These are phyloP conservation scores for Caenorhabditis plicata DNA, from an alignment of 2,888 invertebrate species.

Conservation along the genomic window DNA sequence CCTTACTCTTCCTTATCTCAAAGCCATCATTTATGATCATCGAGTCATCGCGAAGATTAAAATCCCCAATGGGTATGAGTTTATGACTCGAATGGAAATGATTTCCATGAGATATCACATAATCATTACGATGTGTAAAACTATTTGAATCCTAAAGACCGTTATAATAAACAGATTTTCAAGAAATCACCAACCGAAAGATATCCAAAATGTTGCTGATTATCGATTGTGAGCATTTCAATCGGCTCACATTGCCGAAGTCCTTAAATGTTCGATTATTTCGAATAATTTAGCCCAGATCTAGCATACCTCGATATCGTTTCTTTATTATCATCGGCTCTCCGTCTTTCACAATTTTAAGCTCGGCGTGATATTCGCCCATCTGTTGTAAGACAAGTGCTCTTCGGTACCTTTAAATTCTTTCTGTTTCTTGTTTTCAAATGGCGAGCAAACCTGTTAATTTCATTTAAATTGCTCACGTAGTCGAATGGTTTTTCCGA, in stretches of 20 bases:
- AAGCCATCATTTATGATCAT: no score
- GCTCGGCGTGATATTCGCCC: slow-evolving; percentile 26
- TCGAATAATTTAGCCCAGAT: neutral
- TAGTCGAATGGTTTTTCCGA: slow-evolving; percentile 9
- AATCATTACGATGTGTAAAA: no score
- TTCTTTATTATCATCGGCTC: slow-evolving; percentile 4
- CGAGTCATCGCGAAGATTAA: no score
- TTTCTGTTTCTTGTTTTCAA: neutral
- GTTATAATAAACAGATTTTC: no score
- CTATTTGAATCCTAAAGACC: no score
- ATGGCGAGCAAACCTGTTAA: neutral
- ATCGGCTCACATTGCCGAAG: slow-evolving; percentile 1
- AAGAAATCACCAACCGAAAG: no score
- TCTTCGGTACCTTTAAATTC: slow-evolving; percentile 8
- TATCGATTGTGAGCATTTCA: neutral
- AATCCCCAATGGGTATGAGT: no score
- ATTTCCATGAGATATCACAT: no score
- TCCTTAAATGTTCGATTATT: slow-evolving; percentile 2
- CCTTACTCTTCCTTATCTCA: no score
- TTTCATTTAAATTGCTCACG: slow-evolving; percentile 8
- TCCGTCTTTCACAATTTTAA: slow-evolving; percentile 11
- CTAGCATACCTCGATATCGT: slow-evolving; percentile 11
- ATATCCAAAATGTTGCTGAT: no score
- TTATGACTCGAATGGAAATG: no score
- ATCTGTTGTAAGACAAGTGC: slow-evolving; percentile 17